Evolutionary conservation across 2,113 vertebrate species (phyloP).

Genomic region (Empidonax traillii): DNA sequence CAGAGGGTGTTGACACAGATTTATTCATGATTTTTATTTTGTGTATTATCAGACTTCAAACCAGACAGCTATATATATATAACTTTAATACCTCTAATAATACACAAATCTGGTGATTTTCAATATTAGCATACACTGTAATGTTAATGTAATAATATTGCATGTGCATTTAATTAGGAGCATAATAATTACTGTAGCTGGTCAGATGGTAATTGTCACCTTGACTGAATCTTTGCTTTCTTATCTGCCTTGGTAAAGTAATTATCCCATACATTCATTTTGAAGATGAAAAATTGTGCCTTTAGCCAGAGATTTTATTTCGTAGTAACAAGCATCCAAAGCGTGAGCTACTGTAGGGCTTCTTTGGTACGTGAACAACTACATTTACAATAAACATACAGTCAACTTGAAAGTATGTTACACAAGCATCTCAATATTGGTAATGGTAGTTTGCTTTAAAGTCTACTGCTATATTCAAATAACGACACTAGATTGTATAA

Average conservation of each 20-base stretch:
- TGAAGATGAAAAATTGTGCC: not conserved
- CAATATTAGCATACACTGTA: not conserved
- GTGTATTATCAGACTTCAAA: not conserved
- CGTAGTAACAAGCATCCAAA: not conserved
- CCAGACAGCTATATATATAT: not conserved
- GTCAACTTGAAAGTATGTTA: not conserved
- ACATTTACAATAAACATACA: not conserved
- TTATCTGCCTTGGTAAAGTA: not conserved
- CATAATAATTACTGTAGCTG: not conserved
- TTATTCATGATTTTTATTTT: not conserved
- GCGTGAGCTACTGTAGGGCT: not conserved
- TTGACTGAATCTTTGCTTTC: slow-evolving; percentile 54
- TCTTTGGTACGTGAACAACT: not conserved
- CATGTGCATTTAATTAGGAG: not conserved
- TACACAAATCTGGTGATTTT: not conserved
- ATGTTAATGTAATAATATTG: not conserved
- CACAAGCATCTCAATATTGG: not conserved
- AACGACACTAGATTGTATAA: not conserved
- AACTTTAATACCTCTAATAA: not conserved
- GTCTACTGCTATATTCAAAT: not conserved
- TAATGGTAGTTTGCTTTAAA: not conserved
- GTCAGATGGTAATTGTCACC: slow-evolving; percentile 61
- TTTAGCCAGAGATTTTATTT: not conserved
- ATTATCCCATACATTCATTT: not conserved
- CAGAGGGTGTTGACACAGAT: not conserved